Evolutionary conservation across 2,113 vertebrate species (phyloP), one percentile per base, ranked within the genome.

Genomic region (Callopanchax toddi): DNA sequence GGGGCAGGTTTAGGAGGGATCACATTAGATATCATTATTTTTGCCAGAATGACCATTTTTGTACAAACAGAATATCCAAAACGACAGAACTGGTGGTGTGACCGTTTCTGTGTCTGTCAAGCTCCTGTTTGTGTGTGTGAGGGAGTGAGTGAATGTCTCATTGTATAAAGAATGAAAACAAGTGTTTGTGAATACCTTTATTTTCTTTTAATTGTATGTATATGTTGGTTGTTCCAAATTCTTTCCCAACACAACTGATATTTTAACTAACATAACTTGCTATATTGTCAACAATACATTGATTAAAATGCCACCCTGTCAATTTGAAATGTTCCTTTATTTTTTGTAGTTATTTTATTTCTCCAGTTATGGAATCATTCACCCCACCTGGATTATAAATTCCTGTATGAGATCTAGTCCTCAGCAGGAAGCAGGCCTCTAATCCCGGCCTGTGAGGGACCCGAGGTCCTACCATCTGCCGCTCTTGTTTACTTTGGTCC

Each of bases 241-340:
- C 67, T 86, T 82, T 88, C 82, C 77, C 72, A 36, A 76, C 71
- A 84, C 81, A 78, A 67, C 78, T 59, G 75, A 87, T 84, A 89
- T 89, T 91, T 90, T 88, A 89, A 82, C 76, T 46, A 83, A 87
- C 74, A 83, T 86, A 83, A 78, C 72, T 87, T 81, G 73, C 85
- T 78, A 74, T 88, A 81, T 83, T 87, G 86, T 90, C 84, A 73
- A 78, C 68, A 60, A 76, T 50, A 82, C 81, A 74, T 59, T 80
- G 74, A 90, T 88, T 90, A 91, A 91, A 76, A 85, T 68, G 71
- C 46, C 74, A 84, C 71, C 68, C 81, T 85, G 76, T 89, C 81
- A 76, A 58, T 89, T 88, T 71, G 49, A 82, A 84, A 74, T 73
- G 44, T 29, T 32, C n/a, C n/a, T 29, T 17, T 32, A 12, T 50